phyloP scores from a whole-genome alignment of 2,888 invertebrate genomes.

The Himalopsyche japonica region DNA sequence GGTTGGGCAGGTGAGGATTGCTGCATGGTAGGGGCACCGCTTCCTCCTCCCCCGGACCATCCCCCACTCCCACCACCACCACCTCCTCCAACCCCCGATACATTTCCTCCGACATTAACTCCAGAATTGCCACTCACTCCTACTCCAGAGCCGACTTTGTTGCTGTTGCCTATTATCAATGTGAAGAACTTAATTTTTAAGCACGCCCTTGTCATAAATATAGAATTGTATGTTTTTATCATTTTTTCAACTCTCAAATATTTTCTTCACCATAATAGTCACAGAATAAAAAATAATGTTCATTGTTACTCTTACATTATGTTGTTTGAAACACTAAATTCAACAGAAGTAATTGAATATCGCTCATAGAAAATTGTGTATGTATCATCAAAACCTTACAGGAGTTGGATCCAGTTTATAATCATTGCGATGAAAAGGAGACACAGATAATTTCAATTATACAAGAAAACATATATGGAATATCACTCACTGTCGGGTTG shows the following conservation, averaged over 20 bases:
- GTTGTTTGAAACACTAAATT: no score
- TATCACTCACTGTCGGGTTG: slow-evolving; percentile 54
- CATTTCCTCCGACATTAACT: slow-evolving; percentile 40
- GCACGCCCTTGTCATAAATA: no score
- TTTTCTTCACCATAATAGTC: no score
- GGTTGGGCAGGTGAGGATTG: slow-evolving; percentile 4
- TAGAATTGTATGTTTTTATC: no score
- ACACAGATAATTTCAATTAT: neutral
- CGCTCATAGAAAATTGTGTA: neutral
- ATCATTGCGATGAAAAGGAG: neutral
- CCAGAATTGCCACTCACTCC: slow-evolving; percentile 17
- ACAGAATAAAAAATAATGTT: no score
- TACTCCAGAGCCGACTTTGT: slow-evolving; percentile 48
- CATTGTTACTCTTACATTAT: no score
- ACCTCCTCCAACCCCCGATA: neutral
- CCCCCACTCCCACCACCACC: neutral
- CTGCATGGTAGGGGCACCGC: neutral
- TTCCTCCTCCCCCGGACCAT: neutral
- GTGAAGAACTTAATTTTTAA: neutral
- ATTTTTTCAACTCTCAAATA: no score
- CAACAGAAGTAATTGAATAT: neutral
- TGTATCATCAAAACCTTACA: slow-evolving; percentile 27
- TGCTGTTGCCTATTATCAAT: slow-evolving; percentile 55
- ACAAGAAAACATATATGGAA: neutral
- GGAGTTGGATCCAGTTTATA: slow-evolving; percentile 27